A percentile compares a stretch with the other conserved stretches of the same genome.
Evolutionary conservation across 2,888 invertebrate species (phyloP).

Genomic region (Nomada ruficornis): DNA sequence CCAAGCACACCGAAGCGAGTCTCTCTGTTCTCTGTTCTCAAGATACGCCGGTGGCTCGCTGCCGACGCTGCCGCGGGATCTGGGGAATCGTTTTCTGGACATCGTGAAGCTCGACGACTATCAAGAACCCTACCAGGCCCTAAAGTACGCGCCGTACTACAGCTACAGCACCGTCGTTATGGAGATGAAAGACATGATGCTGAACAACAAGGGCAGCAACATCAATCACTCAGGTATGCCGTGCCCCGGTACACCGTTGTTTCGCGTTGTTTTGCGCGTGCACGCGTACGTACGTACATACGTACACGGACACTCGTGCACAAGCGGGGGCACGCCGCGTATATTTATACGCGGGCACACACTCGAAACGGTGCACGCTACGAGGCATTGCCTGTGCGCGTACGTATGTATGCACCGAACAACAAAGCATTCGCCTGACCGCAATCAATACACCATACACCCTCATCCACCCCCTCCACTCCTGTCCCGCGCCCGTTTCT

Average conservation of each 20-base stretch:
- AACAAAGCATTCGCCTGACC: conserved; percentile 77
- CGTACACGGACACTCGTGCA: conserved; percentile 9
- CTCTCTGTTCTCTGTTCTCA: conserved; percentile 36
- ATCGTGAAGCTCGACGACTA: conserved; percentile 90
- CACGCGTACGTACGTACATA: conserved; percentile 8
- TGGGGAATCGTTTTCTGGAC: conserved; percentile 86
- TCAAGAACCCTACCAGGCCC: conserved; percentile 92
- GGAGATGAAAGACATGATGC: conserved; percentile 90
- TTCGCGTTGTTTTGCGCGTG: conserved; percentile 11
- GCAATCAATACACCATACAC: conserved; percentile 77
- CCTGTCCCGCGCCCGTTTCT: conserved; percentile 60
- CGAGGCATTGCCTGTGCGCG: conserved; percentile 45
- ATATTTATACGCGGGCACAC: conserved; percentile 45
- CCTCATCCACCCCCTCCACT: conserved; percentile 11
- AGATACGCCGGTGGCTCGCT: conserved; percentile 83
- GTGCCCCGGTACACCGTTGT: conserved; percentile 46
- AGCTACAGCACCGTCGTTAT: conserved; percentile 91
- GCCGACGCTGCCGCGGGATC: conserved; percentile 83
- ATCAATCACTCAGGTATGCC: conserved; percentile 81
- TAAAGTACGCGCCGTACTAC: conserved; percentile 91
- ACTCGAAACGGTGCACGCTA: conserved; percentile 25
- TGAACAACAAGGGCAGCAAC: conserved; percentile 84
- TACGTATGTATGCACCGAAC: conserved; percentile 62
- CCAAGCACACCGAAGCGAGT: conserved; percentile 13
- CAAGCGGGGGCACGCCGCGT: neutral